Evolutionary conservation across 2,888 invertebrate species (phyloP).

Genomic region (Heteromyza rotundicornis): DNA sequence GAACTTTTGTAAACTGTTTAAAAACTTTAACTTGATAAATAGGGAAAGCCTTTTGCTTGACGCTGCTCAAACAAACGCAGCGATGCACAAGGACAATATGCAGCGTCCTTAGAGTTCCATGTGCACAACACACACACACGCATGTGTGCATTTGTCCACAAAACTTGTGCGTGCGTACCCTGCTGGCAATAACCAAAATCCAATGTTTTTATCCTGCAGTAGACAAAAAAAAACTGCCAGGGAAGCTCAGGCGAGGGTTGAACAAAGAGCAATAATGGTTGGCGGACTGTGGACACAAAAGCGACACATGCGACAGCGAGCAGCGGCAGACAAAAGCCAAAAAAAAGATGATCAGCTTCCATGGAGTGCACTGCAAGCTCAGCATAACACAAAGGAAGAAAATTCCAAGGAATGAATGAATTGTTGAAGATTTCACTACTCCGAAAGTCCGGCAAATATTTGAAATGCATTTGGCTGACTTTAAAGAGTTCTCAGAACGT

Average conservation of each 20-base stretch:
- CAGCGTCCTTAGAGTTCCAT: background rate
- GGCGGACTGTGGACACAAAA: background rate
- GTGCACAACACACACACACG: background rate
- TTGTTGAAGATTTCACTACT: no score
- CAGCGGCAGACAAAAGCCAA: background rate
- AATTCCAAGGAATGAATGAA: no score
- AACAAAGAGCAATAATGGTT: background rate
- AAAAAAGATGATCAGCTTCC: conserved; percentile 1
- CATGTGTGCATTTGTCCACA: background rate
- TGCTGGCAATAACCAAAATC: background rate
- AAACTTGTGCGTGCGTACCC: background rate
- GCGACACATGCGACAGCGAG: conserved; percentile 1
- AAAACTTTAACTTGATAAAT: background rate
- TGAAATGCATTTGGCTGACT: no score
- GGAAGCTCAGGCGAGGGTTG: background rate
- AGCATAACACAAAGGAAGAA: no score
- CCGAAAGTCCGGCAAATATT: no score
- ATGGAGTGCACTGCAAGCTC: no score
- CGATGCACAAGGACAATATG: background rate
- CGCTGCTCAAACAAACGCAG: background rate
- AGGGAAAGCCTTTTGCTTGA: background rate
- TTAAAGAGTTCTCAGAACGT: no score
- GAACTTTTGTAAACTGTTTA: background rate
- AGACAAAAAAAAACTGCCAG: background rate
- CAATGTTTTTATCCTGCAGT: background rate